Conservation (phyloP, 2,113 vertebrate genomes). For the Aythya baeri region DNA sequence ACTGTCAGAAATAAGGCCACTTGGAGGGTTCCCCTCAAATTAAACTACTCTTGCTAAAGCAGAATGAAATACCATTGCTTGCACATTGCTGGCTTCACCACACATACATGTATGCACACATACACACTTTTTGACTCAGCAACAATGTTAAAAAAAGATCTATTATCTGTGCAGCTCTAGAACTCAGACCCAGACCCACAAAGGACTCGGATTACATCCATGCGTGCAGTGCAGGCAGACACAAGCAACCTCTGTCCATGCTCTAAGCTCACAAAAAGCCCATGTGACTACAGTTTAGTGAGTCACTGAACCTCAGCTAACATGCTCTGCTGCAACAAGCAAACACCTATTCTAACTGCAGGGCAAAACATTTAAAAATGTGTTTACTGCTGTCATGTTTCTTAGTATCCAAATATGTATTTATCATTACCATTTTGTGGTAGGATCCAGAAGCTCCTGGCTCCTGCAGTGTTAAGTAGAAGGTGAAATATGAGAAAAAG, state of each 20-base stretch:
- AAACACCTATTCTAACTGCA: conserved; percentile 33
- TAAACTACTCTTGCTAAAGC: background rate
- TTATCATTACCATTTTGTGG: conserved; percentile 12
- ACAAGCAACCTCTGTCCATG: conserved; percentile 21
- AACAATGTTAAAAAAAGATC: background rate
- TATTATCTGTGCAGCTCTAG: conserved; percentile 32
- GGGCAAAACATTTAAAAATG: conserved; percentile 38
- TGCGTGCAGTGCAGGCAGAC: background rate
- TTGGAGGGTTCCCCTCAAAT: background rate
- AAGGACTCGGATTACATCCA: background rate
- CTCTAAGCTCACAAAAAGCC: conserved; percentile 31
- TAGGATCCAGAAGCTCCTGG: background rate
- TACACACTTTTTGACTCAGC: background rate
- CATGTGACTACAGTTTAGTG: conserved; percentile 39
- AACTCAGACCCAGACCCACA: background rate
- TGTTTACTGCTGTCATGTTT: conserved; percentile 33
- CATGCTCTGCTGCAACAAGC: conserved; percentile 35
- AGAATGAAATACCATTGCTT: background rate
- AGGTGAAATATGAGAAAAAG: background rate
- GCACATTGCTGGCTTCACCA: background rate
- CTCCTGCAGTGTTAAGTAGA: background rate
- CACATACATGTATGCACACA: background rate
- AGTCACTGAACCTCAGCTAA: conserved; percentile 58
- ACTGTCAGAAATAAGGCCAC: background rate
- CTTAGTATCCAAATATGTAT: background rate